Evolutionary conservation across 2,113 vertebrate species (phyloP), one percentile per base, ranked within the genome.

Genomic region (Hyperopisus bebe): DNA sequence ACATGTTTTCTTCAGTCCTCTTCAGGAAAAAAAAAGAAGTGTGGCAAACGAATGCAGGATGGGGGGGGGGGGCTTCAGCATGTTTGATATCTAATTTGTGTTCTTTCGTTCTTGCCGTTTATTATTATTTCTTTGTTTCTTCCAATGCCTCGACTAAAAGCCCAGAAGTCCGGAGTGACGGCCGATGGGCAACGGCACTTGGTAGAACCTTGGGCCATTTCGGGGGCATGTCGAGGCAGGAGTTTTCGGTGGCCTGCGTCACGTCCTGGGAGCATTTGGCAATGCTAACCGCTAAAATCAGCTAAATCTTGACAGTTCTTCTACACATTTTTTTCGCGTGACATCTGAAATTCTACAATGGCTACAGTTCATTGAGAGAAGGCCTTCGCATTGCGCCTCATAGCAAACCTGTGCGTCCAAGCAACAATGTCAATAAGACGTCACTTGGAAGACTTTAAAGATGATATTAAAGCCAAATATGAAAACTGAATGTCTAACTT

Each of bases 1-100:
- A 58, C 88, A 85, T 24, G 89, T 51, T n/a, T 90, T 89, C 89
- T 87, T 51, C 89, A 53, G 80, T 88, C 77, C 89, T 90, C 50
- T 90, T 89, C 85, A n/a, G 84, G 11, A 35, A 66, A 4, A 1
- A 47, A 50, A 80, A 82, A 80, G 48, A 89, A 89, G 74, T 82
- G 50, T 48, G 58, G 74, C 0, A 66, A 89, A 88, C 17, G 1
- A 13, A 10, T 77, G 86, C 13, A 55, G 88, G 84, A 62, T 87
- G 21, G 91, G 87, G 51, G 91, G 89, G 50, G 44, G 51, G 47
- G 48, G 17, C 39, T 3, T 39, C 35, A 39, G 87, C 55, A 44
- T 53, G 55, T 51, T 62, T 87, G 42, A 87, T 87, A 35, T 87
- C 62, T 85, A 42, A 85, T 90, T 87, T 90, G 83, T 74, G 53